Evolutionary conservation across 1,140 invertebrate genomes (phyloP), one percentile per base, ranked within the genome.

Genomic region (Eupeodes corollae): DNA sequence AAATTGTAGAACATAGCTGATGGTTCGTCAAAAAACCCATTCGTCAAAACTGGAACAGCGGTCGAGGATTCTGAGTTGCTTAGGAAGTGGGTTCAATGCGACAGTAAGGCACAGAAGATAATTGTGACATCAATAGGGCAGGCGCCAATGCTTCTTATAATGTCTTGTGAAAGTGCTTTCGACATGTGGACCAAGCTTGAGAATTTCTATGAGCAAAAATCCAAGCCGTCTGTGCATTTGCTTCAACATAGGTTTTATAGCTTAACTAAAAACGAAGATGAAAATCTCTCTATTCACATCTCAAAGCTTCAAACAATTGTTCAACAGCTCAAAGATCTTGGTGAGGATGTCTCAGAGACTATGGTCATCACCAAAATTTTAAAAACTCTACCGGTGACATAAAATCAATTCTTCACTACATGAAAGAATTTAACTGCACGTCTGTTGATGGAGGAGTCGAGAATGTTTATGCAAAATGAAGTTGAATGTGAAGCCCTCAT

Each of bases 151-250:
- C 21, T 56, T 31, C 61, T 61, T 48, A 56, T 66, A 8, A 50
- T 68, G 33, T 56, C 58, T 19, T 68, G 59, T 46, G 34, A 46
- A 16, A 53, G 43, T 40, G 51, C 62, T 21, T 56, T 57, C 8
- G 56, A 57, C 37, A 71, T 70, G 63, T 72, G 67, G 67, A 44
- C 40, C 10, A 59, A 60, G 18, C 41, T 70, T 1, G 18, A 44
- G 1, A 51, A 55, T 21, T 49, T 70, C 1, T 67, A 68, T 41
- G 68, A 70, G 37, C 59, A 68, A 16, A 67, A 61, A 52, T 57
- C 61, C 0, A 58, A 67, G 43, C 53, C 56, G 1, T 64, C 47
- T 31, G 48, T 65, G 0, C 61, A 70, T 41, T 52, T 68, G 14
- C 38, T 68, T 6, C 56, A 67, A 34, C 55, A 70, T 48, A 39